Evolutionary conservation across 2,797 vertebrate species (phyloP), one percentile per base, ranked within the genome.

Genomic region (Rousettus madagascariensis): DNA sequence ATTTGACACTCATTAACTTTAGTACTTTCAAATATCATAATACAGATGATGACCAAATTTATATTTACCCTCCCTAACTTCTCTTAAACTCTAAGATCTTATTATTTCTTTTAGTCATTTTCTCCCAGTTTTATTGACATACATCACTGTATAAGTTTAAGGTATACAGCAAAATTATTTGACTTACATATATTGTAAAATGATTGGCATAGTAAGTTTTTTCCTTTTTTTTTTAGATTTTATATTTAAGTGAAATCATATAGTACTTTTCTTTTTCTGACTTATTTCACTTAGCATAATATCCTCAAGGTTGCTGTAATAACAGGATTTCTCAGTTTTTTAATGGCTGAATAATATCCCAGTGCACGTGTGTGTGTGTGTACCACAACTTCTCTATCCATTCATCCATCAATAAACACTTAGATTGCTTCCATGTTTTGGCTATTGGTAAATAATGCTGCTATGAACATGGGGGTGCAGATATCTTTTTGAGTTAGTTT

Each of bases 1-100:
- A 84, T n/a, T 94, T 82, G 55, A 79, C 46, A 68, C n/a, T 80
- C 41, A 61, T 30, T 77, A 8, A 77, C 33, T 69, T 82, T 20
- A 82, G 36, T 71, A 61, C 53, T 93, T 93, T 86, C 30, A 82
- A 68, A 63, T 86, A 68, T 86, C 79, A 66, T 90, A 77, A 68
- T 85, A 90, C 7, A 80, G n/a, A 15, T 69, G 17, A 61, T 53
- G 65, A 89, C 33, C 46, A 89, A 89, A 53, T 86, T 80, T 8
- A 20, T 72, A 51, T 80, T 61, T 90, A 69, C 20, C 33, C 33
- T 33, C 28, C 38, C 20, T 75, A 15, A 61, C 68, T 82, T 65
- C 79, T 94, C 28, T 68, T 82, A 49, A 92, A 78, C 61, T 87
- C 49, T 57, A 72, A 28, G 20, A 77, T 19, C 1, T 89, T 87